Evolutionary conservation across 2,888 invertebrate species (phyloP).

Genomic region (Cerastoderma edule): DNA sequence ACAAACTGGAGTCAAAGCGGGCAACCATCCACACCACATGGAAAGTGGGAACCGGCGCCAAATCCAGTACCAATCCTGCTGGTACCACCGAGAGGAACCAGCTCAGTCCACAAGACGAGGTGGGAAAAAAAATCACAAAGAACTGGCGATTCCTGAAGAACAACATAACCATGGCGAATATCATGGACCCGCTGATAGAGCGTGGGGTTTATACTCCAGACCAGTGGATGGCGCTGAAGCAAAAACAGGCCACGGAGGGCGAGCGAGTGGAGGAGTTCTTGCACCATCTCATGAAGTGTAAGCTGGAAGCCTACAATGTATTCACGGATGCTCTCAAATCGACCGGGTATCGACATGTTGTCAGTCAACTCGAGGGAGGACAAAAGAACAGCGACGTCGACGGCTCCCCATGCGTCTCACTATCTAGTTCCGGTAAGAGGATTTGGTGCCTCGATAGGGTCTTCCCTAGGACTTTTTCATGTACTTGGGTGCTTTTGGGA

Average conservation of each 20-base stretch:
- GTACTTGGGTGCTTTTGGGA: too few relatives aligned
- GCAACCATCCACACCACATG: neutral
- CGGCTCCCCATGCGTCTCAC: slow-evolving; percentile 21
- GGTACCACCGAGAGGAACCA: slow-evolving; percentile 4
- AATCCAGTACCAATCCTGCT: neutral
- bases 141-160: slow-evolving; percentile 63
- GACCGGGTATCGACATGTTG: slow-evolving; percentile 51
- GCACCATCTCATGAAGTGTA: slow-evolving; percentile 51
- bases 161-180: slow-evolving; percentile 37
- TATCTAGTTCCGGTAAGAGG: slow-evolving; percentile 42
- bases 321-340: slow-evolving; percentile 45
- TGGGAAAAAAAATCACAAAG: slow-evolving; percentile 56
- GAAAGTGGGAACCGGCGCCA: slow-evolving; percentile 4
- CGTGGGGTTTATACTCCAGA: slow-evolving; percentile 53
- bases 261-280: slow-evolving; percentile 60
- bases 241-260: slow-evolving; percentile 42
- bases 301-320: slow-evolving; percentile 41
- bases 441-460: too few relatives aligned
- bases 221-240: slow-evolving; percentile 59
- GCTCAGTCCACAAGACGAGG: slow-evolving; percentile 51
- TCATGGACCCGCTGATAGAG: slow-evolving; percentile 61
- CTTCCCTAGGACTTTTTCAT: too few relatives aligned
- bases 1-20: neutral
- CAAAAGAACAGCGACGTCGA: slow-evolving; percentile 13
- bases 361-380: slow-evolving; percentile 49